Evolutionary conservation across 2,797 vertebrate genomes (phyloP), one percentile per base, ranked within the genome.

Genomic region (Galago senegalensis): DNA sequence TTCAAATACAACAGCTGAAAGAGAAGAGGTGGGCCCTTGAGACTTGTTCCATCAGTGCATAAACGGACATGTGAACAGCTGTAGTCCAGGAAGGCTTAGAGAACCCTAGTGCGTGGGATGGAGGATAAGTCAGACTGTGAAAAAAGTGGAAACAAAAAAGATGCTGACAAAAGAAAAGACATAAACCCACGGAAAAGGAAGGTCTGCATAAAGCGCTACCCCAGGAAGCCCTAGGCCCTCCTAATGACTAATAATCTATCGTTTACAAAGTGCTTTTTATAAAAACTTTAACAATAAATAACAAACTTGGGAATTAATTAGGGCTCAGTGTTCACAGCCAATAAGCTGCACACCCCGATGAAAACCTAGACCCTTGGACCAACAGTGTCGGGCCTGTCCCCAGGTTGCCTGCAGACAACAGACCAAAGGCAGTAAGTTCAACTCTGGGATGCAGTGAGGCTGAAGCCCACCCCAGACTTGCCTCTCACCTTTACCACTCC

Each of bases 371-470:
- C 11, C 18, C 69, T 12, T 8, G 9, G 80, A 8, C 49, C 84
- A 49, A 56, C 69, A 65, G 10, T 29, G 43, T 63, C 37, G 10
- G 58, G 23, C n/a, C 65, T 46, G 43, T n/a, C 60, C 72, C 58
- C 72, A 43, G 8, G 20, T 6, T 8, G 13, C 37, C 58, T 37
- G 29, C 2, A 31, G 63, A 61, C 11, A 14, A 12, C 0, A 21
- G 65, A 40, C 46, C 63, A 49, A 53, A 27, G 58, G 67, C 1
- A 7, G 53, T 8, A 25, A 34, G 29, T 1, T 63, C 80, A 60
- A n/a, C 3, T 3, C 0, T 0, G 7, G 81, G 25, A 25, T 10
- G 5, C 67, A 23, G 1, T 0, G 25, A 87, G 12, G 29, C 89
- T 27, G 10, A 63, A 25, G 49, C 43, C n/a, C 85, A 11, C 70